Evolutionary conservation across 2,797 vertebrate species (phyloP), one percentile per base, ranked within the genome.

Genomic region (Onychomys leucogaster): DNA sequence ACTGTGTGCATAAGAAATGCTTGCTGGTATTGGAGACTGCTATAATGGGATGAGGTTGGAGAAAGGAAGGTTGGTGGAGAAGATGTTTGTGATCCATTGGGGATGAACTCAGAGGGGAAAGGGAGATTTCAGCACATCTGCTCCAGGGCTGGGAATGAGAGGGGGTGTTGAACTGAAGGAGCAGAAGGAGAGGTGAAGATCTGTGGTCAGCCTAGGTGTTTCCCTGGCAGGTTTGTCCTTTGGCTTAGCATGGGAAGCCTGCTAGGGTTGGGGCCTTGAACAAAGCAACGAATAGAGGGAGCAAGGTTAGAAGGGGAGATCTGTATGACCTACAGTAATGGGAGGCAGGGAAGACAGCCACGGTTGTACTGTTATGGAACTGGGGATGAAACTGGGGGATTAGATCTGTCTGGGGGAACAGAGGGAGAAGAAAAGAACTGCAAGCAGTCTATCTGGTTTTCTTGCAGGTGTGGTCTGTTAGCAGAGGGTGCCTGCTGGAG

Each of bases 351-450:
- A 43, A 67, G 43, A 32, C 2, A 14, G 6, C 61, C 29, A 4
- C 29, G 34, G 3, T 17, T 8, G 6, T 65, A 46, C 61, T 49
- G 3, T 19, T 34, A 41, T 6, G 43, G 59, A 84, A 32, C 41
- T 46, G 4, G 0, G 0, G 21, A 25, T 67, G 43, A n/a, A 21
- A n/a, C 21, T n/a, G 21, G 7, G 3, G 11, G 1, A 14, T 25
- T n/a, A n/a, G 43, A 85, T n/a, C 19, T 49, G 7, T 25, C 19
- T n/a, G 21, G 37, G 21, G 12, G 19, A 1, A 13, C 10, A 84
- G 6, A 65, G 5, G 29, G 41, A 23, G 19, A 21, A 67, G 41
- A 46, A 84, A 84, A 34, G 61, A 61, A 43, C 27, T 32, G 29
- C 41, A 46, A 59, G 14, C 5, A 46, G 10, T 29, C 41, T 49